Base-by-base conservation (phyloP, 2,113 vertebrate genomes). In the Spea bombifrons region DNA sequence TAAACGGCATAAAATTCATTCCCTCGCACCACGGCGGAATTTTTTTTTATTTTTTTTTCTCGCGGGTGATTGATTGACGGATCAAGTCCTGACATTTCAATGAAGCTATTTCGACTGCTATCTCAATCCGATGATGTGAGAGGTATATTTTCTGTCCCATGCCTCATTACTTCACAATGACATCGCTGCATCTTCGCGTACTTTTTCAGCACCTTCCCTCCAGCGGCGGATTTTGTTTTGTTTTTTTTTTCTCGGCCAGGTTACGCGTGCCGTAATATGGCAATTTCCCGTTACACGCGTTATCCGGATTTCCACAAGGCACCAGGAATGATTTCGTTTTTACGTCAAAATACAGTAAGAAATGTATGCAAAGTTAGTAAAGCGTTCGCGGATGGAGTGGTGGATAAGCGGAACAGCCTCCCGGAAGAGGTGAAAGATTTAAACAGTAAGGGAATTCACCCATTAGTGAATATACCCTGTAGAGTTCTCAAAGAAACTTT, bases 61-160 rank as follows among this genome's bases (percentile, higher is more conserved):
- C 91, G 92, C 94, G 95, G 95, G 95, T 99, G 97, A 99, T 99
- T 99, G 97, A 99, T 99, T 98, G 97, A 99, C 98, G 97, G 97
- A 98, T 97, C 94, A 95, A 97, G 93, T 91, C 92, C 95, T 97
- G 97, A 97, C 97, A 98, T 95, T 94, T 96, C 95, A 97, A 97
- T 99, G 95, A 98, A 98, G 97, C 96, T 95, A 96, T 99, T 99
- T 96, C 95, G 94, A 94, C 95, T 92, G 94, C 95, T 95, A 95
- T 98, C 95, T 99, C 96, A 96, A 96, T 98, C 95, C 94, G 92
- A 98, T 98, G 96, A 99, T 98, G 97, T 96, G 97, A 95, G 91
- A 94, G 95, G 95, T 98, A 96, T 97, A 98, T 97, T 98, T 96
- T 95, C 96, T 94, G 95, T 98, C 96, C 15, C 94, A 96, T 92